phyloP scores from a whole-genome alignment of 2,113 vertebrate genomes.

The Geothlypis trichas region DNA sequence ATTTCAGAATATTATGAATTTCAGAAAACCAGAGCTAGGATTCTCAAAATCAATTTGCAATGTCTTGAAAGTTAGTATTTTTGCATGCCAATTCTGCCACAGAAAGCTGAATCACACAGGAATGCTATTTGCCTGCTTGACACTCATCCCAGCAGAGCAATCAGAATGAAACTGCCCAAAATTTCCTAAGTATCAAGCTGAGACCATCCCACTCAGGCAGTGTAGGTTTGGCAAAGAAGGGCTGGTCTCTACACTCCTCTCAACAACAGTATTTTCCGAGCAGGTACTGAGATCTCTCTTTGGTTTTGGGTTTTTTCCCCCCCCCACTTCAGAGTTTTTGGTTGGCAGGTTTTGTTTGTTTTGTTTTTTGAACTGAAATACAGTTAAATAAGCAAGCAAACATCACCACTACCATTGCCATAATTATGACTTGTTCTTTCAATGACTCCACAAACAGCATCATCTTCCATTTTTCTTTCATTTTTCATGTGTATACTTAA shows the following conservation, averaged over 20 bases:
- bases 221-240: background rate
- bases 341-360: background rate
- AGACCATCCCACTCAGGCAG: background rate
- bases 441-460: background rate
- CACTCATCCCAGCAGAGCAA: background rate
- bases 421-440: background rate
- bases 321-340: background rate
- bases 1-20: background rate
- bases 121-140: background rate
- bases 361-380: background rate
- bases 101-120: background rate
- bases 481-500: background rate
- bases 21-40: background rate
- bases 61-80: background rate
- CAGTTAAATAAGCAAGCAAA: background rate
- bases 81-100: background rate
- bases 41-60: background rate
- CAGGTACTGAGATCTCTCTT: background rate
- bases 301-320: rapidly evolving
- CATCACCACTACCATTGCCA: background rate
- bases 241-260: background rate
- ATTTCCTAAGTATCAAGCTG: background rate
- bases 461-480: background rate
- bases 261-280: background rate
- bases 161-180: rapidly evolving